Percentiles rank a stretch among this genome's conserved stretches.
These are phyloP conservation scores for Yoshiicerus persimilis DNA, from an alignment of 1,140 invertebrate genomes.

Conservation along the genomic window DNA sequence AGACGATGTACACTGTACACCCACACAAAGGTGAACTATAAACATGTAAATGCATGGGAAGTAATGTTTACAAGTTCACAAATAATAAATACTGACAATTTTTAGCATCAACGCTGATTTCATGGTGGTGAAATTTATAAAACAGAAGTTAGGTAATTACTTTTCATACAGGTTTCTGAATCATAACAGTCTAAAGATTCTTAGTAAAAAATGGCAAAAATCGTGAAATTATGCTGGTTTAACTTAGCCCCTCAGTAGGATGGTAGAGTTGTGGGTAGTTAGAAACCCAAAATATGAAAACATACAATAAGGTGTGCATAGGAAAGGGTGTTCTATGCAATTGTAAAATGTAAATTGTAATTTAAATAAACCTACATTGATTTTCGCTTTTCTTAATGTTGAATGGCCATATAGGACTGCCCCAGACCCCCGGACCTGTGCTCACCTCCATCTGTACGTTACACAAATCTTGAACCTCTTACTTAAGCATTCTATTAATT, in stretches of 20 bases:
- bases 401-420: slow-evolving; percentile 3
- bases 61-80: too few relatives aligned
- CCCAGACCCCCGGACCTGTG: slow-evolving; percentile 14
- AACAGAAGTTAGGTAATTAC: too few relatives aligned
- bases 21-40: too few relatives aligned
- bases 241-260: background rate
- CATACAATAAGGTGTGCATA: background rate
- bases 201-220: too few relatives aligned
- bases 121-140: too few relatives aligned
- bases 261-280: background rate
- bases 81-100: too few relatives aligned
- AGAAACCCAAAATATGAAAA: background rate
- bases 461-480: background rate
- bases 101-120: too few relatives aligned
- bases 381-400: background rate
- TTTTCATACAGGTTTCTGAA: too few relatives aligned
- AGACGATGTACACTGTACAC: too few relatives aligned
- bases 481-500: background rate
- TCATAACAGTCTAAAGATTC: too few relatives aligned
- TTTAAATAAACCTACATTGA: background rate
- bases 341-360: background rate
- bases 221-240: too few relatives aligned
- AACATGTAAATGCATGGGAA: too few relatives aligned
- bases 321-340: background rate
- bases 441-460: slow-evolving; percentile 18